Evolutionary conservation across 2,888 invertebrate genomes (phyloP).

Genomic region (Troides aeacus): DNA sequence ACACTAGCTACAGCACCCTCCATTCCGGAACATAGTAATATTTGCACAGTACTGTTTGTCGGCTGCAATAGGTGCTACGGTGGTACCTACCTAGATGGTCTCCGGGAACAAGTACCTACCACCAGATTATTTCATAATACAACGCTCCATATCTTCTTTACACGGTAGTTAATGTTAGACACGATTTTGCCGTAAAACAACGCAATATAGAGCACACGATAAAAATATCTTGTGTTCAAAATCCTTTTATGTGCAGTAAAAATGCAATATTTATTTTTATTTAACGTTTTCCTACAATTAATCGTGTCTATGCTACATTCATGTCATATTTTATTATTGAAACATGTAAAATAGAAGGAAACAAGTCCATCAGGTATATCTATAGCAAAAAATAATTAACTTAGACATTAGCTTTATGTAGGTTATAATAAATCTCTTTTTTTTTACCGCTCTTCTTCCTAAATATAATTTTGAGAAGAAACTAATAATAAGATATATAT

Average conservation of each 20-base stretch:
- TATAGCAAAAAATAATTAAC: neutral
- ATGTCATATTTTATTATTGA: constrained; percentile 6
- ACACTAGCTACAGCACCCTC: too few species aligned
- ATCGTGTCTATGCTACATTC: constrained; percentile 12
- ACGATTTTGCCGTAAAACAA: constrained; percentile 27
- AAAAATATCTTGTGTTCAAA: constrained; percentile 20
- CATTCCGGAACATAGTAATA: too few species aligned
- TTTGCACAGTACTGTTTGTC: too few species aligned
- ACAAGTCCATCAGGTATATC: neutral
- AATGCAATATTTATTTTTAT: constrained; percentile 24
- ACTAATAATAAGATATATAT: too few species aligned
- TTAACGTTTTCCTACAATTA: constrained; percentile 20
- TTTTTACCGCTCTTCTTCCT: too few species aligned
- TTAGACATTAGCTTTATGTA: too few species aligned
- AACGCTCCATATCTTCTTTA: neutral
- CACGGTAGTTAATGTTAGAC: constrained; percentile 2
- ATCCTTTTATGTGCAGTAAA: constrained; percentile 25
- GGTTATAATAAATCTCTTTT: too few species aligned
- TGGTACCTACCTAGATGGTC: too few species aligned
- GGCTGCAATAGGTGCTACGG: too few species aligned
- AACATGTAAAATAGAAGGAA: constrained; percentile 8
- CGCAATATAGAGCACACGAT: constrained; percentile 17
- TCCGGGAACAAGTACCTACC: too few species aligned
- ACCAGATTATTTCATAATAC: neutral
- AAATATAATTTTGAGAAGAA: too few species aligned